Percentiles rank a stretch among this genome's conserved stretches.
These are phyloP conservation scores for Bombus difficillimus DNA, from an alignment of 1,140 invertebrate species.

Conservation along the genomic window DNA sequence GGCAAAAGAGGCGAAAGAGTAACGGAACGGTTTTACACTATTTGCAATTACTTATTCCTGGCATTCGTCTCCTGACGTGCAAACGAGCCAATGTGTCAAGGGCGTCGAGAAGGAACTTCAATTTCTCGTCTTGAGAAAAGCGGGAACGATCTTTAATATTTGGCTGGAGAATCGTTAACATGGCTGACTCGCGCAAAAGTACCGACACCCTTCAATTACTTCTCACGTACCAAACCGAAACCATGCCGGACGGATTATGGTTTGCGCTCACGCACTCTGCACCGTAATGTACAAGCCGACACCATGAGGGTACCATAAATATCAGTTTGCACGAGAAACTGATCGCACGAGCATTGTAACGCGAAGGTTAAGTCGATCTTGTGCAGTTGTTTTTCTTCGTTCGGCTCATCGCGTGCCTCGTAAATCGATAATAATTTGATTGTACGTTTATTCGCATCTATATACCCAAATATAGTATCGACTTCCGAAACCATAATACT, in stretches of 20 bases:
- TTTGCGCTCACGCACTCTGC: constrained; percentile 58
- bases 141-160: constrained; percentile 49
- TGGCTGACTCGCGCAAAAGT: constrained; percentile 36
- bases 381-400: neutral
- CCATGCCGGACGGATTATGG: constrained; percentile 60
- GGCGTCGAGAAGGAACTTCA: constrained; percentile 22
- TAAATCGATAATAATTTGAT: constrained; percentile 32
- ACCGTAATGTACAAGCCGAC: constrained; percentile 55
- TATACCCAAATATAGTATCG: neutral
- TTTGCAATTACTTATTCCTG: constrained; percentile 4
- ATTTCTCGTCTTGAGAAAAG: constrained; percentile 40
- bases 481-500: neutral
- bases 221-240: constrained; percentile 54
- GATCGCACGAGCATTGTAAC: constrained; percentile 46
- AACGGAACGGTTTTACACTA: constrained; percentile 24
- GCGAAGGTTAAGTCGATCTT: constrained; percentile 33
- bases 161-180: constrained; percentile 55
- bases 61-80: neutral
- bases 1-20: neutral
- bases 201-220: constrained; percentile 64
- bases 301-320: constrained; percentile 57
- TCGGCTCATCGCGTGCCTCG: neutral
- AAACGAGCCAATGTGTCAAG: constrained; percentile 54
- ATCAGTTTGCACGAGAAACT: constrained; percentile 60
- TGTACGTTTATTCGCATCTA: constrained; percentile 2